Base-by-base conservation (phyloP, 2,888 invertebrate genomes). In the Ophraella communa region DNA sequence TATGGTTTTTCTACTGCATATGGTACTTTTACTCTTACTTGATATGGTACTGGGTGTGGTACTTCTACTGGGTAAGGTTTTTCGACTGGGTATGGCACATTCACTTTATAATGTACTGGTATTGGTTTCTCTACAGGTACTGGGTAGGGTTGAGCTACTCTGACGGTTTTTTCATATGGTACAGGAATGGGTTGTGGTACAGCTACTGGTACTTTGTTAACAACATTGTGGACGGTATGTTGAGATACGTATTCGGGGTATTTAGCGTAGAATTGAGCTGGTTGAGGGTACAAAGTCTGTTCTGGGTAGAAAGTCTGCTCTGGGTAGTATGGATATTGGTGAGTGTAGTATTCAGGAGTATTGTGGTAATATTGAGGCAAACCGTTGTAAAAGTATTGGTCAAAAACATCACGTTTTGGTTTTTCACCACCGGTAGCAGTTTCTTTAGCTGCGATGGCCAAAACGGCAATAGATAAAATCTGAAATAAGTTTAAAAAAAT, bases 141-240 rank as follows among this genome's bases (percentile, higher is more conserved):
- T 10, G 78, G 74, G 68, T 79, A 76, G 42, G 79, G 79, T 65
- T 79, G 76, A 17, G 79, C 77, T 24, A 79, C 77, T 33, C 73
- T 72, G 4, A 79, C 76, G 8, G 72, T 73, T 66, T 73, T 77
- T 33, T 73, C 73, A 7, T 78, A 74, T 39, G 69, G 67, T 14
- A 81, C 79, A 52, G 79, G 77, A 66, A 78, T 78, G 4, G 80
- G 79, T 66, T 79, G 76, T 20, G 80, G 76, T 55, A 80, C 78
- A 23, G 74, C 68, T n/a, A 80, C 77, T 54, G 74, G 66, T 14
- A 77, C 73, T 55, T 73, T 71, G 66, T 75, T 70, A 47, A 75
- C 73, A n/a, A 78, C 68, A 20, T 75, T 75, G 49, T 72, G 73
- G 3, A 75, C 65, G 24, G 72, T 70, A 44, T 73, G 73, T 27